Conservation (phyloP, 2,113 vertebrate genomes). For the Neotragus pygmaeus region DNA sequence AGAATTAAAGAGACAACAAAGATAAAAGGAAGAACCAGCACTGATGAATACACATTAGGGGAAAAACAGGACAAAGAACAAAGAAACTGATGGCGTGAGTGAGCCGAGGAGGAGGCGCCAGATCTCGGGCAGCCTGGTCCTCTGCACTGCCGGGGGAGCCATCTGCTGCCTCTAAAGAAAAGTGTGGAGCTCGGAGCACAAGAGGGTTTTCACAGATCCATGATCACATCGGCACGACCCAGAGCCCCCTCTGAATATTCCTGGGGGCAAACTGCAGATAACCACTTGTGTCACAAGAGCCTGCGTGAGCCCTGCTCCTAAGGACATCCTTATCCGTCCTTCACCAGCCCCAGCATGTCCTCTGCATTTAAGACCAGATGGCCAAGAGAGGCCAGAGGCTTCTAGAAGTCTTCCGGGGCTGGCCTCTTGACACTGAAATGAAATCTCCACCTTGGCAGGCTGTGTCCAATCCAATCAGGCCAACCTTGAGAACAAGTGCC, state of each 20-base stretch:
- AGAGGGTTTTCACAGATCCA: fast-evolving
- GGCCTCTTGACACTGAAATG: neutral
- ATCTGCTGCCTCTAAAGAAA: neutral
- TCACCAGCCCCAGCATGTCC: neutral
- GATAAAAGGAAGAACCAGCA: neutral
- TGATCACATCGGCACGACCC: fast-evolving
- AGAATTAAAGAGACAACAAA: neutral
- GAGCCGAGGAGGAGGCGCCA: neutral
- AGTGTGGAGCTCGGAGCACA: neutral
- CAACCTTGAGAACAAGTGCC: neutral
- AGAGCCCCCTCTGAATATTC: neutral
- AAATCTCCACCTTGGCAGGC: neutral
- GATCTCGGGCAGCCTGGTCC: neutral
- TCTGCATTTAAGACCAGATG: neutral
- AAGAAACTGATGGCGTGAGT: neutral
- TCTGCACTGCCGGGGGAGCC: neutral
- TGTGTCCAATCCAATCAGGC: neutral
- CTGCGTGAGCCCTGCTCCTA: neutral
- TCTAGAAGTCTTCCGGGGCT: neutral
- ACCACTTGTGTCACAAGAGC: neutral
- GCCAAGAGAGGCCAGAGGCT: neutral
- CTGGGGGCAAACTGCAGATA: neutral
- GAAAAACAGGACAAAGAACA: neutral
- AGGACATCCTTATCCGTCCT: neutral
- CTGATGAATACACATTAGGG: neutral